Evolutionary conservation across 2,113 vertebrate genomes (phyloP).

Genomic region (Podarcis muralis): DNA sequence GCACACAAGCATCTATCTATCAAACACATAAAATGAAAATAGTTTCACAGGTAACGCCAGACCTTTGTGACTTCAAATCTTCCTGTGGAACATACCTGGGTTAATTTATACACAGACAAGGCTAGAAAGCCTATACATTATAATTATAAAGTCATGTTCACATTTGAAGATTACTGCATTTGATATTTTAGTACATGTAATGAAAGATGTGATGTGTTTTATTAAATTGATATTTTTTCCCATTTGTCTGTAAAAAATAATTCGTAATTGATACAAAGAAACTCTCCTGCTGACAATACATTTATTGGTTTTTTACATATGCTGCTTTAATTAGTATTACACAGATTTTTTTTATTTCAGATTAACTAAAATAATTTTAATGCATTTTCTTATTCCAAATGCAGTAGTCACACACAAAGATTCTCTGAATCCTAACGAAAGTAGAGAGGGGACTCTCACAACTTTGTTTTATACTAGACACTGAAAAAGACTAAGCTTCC

Average conservation of each 20-base stretch:
- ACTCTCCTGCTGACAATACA: conserved; percentile 60
- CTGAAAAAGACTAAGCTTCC: not conserved
- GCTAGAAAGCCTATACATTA: conserved; percentile 54
- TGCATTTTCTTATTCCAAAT: conserved; percentile 32
- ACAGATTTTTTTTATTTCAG: conserved; percentile 61
- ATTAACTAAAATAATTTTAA: conserved; percentile 60
- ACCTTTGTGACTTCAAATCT: conserved; percentile 56
- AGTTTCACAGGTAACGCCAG: conserved; percentile 53
- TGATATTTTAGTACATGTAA: conserved; percentile 31
- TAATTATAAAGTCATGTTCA: conserved; percentile 60
- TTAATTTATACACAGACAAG: conserved; percentile 41
- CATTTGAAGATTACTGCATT: not conserved
- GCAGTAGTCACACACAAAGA: not conserved
- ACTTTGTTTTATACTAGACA: not conserved
- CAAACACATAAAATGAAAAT: conserved; percentile 20
- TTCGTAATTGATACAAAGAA: conserved; percentile 32
- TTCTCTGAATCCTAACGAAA: not conserved
- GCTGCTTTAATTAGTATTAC: conserved; percentile 33
- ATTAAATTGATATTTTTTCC: conserved; percentile 28
- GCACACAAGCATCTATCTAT: conserved; percentile 25
- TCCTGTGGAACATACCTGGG: conserved; percentile 33
- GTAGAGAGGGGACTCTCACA: not conserved
- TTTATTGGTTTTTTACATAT: conserved; percentile 39
- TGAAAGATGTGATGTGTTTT: conserved; percentile 26
- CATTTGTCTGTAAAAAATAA: conserved; percentile 50